Conservation (phyloP, 2,797 vertebrate genomes). For the Semotilus atromaculatus region DNA sequence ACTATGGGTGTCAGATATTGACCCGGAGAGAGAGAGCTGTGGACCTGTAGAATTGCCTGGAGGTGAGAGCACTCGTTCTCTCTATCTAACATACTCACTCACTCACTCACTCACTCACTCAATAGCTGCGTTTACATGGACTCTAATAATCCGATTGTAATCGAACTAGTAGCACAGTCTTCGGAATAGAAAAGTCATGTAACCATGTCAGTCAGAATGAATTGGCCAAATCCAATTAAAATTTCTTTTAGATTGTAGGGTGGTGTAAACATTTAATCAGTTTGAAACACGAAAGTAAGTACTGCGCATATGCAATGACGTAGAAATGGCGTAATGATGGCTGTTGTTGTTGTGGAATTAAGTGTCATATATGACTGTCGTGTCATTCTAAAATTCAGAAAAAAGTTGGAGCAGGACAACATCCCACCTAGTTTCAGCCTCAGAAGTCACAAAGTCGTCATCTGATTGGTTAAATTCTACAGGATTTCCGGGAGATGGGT, state of each 20-base stretch:
- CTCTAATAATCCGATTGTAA: background rate
- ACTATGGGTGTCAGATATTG: conserved; percentile 85
- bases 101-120: background rate
- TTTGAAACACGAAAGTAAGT: background rate
- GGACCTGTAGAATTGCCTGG: conserved; percentile 87
- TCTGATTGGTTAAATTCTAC: background rate
- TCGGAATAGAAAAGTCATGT: background rate
- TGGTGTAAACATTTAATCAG: background rate
- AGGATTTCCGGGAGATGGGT: background rate
- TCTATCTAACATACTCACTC: background rate
- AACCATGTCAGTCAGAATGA: background rate
- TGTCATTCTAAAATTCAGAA: background rate
- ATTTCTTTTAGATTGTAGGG: background rate
- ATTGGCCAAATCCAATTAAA: background rate
- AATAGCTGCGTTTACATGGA: background rate
- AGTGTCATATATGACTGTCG: background rate
- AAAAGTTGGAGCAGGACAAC: background rate
- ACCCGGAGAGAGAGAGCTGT: conserved; percentile 83
- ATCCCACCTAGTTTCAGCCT: background rate
- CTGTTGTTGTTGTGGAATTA: background rate
- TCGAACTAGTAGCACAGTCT: background rate
- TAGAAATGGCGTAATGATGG: background rate
- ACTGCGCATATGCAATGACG: background rate
- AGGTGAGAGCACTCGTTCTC: conserved; percentile 77
- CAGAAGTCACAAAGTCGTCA: background rate